Evolutionary conservation across 2,797 vertebrate genomes (phyloP), one percentile per base, ranked within the genome.

Genomic region (Geotrypetes seraphini): DNA sequence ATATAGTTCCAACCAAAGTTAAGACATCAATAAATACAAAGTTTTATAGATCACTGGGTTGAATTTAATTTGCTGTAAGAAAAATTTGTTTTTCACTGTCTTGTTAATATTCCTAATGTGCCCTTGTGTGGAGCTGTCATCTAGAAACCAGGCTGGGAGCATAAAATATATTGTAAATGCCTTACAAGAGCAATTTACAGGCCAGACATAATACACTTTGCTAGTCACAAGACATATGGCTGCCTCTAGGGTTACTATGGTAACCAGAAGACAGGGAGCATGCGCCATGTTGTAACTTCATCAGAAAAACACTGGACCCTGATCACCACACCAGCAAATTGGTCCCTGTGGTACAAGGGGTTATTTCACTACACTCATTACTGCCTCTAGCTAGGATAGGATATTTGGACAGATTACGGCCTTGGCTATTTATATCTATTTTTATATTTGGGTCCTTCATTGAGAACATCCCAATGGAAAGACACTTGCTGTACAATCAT

Each of bases 281-380:
- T 22, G 25, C 38, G 22, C 61, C 35, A 39, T 63, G 43, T 43
- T 43, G 72, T 72, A 74, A 81, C 61, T 71, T 62, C 54, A 68
- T 25, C 30, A 56, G 63, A 61, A 73, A 60, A 74, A 54, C 50
- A 5, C 21, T 25, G 47, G 53, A 52, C 39, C 42, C 52, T 57
- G 59, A 48, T 28, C 40, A 39, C 13, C 11, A 52, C 36, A 32
- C 50, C 46, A 69, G 60, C 58, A 78, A 78, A 88, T 81, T 73
- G 65, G 69, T 68, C 78, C 75, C 69, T 48, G 35, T 49, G 65
- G 74, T 75, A 33, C 57, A 43, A 21, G 7, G n/a, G 68, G 47
- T 33, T 61, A 62, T 58, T 69, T 66, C 29, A 18, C 40, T 60
- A 53, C 43, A 72, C 57, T 63, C 67, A 58, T 65, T 66, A 50